phyloP scores from a whole-genome alignment of 2,888 invertebrate genomes.

The Xylota sylvarum region DNA sequence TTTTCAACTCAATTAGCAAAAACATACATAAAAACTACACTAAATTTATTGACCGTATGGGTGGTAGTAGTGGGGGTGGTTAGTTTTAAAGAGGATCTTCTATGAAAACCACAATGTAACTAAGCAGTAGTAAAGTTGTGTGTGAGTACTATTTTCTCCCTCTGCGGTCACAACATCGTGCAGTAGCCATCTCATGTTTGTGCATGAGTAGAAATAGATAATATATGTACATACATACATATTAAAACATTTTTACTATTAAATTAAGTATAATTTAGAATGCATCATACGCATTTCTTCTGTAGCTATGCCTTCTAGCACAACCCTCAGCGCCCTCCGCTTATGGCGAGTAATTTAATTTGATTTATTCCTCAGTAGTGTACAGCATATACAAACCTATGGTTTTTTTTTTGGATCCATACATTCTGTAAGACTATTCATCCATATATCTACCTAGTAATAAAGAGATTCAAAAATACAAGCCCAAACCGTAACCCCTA shows the following conservation, averaged over 20 bases:
- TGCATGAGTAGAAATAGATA: constrained; percentile 45
- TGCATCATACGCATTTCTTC: constrained; percentile 74
- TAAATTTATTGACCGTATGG: constrained; percentile 50
- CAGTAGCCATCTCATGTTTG: constrained; percentile 28
- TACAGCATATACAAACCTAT: constrained; percentile 37
- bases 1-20: constrained; percentile 70
- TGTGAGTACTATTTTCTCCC: constrained; percentile 55
- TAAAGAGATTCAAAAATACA: constrained; percentile 48
- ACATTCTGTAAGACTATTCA: constrained; percentile 19
- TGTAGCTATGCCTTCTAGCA: constrained; percentile 38
- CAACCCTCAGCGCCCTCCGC: constrained; percentile 45
- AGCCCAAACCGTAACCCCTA: constrained; percentile 67
- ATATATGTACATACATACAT: constrained; percentile 25
- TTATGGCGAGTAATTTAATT: constrained; percentile 66
- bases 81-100: constrained; percentile 59
- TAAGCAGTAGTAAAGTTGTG: constrained; percentile 29
- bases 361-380: constrained; percentile 62
- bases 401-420: constrained; percentile 46
- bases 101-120: constrained; percentile 23
- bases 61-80: constrained; percentile 62
- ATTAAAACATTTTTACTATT: constrained; percentile 58
- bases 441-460: constrained; percentile 49
- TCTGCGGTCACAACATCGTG: constrained; percentile 16
- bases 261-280: constrained; percentile 73
- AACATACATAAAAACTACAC: constrained; percentile 58